Percentiles rank a stretch among this genome's conserved stretches.
Conservation (phyloP, 2,113 vertebrate genomes). For the Eretmochelys imbricata region DNA sequence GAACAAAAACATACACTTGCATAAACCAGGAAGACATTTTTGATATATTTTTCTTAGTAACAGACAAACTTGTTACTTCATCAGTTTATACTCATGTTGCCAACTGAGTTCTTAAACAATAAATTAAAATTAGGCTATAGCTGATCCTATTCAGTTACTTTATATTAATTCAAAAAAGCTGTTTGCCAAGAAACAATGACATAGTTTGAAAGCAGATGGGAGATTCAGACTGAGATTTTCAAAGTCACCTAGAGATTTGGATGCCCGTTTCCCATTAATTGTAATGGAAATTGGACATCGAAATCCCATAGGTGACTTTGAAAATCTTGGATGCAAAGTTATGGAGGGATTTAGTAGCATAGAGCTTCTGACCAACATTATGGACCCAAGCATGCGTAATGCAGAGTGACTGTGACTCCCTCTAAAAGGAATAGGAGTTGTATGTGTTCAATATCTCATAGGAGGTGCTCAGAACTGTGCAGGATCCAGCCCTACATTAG, state of each 20-base stretch:
- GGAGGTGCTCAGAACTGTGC: background rate
- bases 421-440: background rate
- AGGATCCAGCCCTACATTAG: background rate
- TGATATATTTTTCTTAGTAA: background rate
- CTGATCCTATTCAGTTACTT: background rate
- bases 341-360: background rate
- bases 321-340: background rate
- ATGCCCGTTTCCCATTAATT: background rate
- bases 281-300: background rate
- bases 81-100: background rate
- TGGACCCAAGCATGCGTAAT: background rate
- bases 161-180: constrained; percentile 5
- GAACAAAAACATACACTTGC: constrained; percentile 1
- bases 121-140: background rate
- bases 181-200: background rate
- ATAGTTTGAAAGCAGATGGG: background rate
- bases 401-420: background rate
- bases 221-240: background rate
- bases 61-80: background rate
- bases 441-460: background rate
- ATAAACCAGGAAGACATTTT: background rate
- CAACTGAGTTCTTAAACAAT: constrained; percentile 9
- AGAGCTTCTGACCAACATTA: background rate
- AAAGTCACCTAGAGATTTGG: background rate
- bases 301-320: background rate